Conservation (phyloP, 53 echinoderm and acorn worm species). For the Zoroaster sp. region DNA sequence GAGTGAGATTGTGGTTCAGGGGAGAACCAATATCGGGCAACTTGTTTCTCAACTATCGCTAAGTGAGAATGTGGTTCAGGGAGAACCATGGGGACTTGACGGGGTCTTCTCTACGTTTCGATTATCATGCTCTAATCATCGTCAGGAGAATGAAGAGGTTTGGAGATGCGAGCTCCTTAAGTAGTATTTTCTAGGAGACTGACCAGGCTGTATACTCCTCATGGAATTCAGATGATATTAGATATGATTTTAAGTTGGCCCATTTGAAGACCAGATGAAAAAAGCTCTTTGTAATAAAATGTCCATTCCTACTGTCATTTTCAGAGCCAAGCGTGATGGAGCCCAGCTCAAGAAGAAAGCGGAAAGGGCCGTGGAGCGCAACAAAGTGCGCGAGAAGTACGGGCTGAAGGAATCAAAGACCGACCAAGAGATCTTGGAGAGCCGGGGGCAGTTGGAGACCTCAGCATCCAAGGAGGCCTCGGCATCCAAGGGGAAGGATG, state of each 20-base stretch:
- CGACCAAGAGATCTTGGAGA: conserved; percentile 62
- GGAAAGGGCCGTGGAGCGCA: conserved; percentile 78
- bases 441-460: background rate
- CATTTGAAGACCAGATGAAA: background rate
- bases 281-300: background rate
- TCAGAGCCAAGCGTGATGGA: conserved; percentile 78
- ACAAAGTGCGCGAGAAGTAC: conserved; percentile 88
- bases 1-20: too few relatives aligned
- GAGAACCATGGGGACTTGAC: too few relatives aligned
- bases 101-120: too few relatives aligned
- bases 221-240: too few relatives aligned
- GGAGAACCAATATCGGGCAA: too few relatives aligned
- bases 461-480: background rate
- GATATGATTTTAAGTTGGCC: background rate
- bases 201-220: too few relatives aligned
- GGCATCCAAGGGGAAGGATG: conserved; percentile 52
- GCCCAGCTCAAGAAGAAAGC: conserved; percentile 75
- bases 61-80: too few relatives aligned
- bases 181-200: too few relatives aligned
- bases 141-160: too few relatives aligned
- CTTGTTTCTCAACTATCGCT: too few relatives aligned
- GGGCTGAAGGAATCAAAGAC: conserved; percentile 81
- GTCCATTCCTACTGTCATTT: background rate
- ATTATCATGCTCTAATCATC: too few relatives aligned
- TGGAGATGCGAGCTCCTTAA: too few relatives aligned